These are phyloP conservation scores for Chloropsis hardwickii DNA, from an alignment of 2,113 vertebrate genomes.

Conservation along the genomic window DNA sequence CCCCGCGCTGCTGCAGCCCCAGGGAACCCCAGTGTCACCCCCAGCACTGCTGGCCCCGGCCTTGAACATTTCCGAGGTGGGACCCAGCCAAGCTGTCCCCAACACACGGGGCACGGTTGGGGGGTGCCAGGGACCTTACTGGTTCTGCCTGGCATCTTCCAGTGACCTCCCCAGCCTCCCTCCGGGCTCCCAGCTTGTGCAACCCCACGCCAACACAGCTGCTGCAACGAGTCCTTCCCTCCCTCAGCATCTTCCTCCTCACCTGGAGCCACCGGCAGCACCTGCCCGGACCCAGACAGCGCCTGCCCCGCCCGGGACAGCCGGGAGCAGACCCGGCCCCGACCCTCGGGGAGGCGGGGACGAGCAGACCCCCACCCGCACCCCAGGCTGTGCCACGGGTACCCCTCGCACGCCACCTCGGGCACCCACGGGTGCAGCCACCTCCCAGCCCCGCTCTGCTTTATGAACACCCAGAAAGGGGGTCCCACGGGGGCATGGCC, in stretches of 20 bases:
- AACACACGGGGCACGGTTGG: not conserved
- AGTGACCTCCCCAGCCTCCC: not conserved
- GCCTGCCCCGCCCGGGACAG: not conserved
- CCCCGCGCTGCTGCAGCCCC: not conserved
- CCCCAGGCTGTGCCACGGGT: not conserved
- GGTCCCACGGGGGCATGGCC: rapidly evolving
- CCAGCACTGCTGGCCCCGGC: not conserved
- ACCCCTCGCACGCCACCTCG: rapidly evolving
- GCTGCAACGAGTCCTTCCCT: not conserved
- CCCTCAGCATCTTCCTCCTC: not conserved
- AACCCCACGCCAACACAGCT: not conserved
- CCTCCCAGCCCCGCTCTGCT: rapidly evolving
- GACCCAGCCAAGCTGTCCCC: not conserved
- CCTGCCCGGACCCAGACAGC: not conserved
- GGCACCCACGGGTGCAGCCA: not conserved
- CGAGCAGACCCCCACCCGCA: not conserved
- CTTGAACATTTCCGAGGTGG: not conserved
- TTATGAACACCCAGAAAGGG: rapidly evolving
- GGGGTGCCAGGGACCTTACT: not conserved
- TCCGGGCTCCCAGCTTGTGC: not conserved
- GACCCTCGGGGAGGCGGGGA: not conserved
- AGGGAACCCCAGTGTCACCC: not conserved
- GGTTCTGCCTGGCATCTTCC: not conserved
- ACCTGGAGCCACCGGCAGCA: rapidly evolving
- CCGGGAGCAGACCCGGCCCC: not conserved